A percentile compares a stretch with the other conserved stretches of the same genome.
These are phyloP conservation scores for Gambusia yucatana DNA, from an alignment of 2,797 vertebrate genomes.

Conservation along the genomic window DNA sequence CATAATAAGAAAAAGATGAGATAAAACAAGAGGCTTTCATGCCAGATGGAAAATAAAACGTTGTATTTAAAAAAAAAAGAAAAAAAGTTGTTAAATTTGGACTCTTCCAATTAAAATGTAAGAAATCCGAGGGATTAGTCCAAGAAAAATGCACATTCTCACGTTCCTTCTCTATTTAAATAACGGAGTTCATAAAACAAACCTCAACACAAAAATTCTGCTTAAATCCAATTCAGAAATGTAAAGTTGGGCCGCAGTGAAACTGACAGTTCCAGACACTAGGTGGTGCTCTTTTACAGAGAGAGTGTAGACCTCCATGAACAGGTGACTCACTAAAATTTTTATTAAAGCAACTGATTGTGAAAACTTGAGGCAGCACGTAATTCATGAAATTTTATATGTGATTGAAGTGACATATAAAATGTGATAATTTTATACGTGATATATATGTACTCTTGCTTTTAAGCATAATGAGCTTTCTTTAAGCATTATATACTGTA, in stretches of 20 bases:
- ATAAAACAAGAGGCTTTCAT: neutral
- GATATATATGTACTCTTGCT: too few relatives aligned
- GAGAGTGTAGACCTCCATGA: neutral
- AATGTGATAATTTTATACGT: too few relatives aligned
- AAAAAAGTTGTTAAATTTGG: neutral
- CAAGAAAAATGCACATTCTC: neutral
- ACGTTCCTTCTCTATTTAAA: neutral
- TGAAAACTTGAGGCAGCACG: neutral
- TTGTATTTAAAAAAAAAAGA: too few relatives aligned
- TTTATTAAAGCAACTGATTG: neutral
- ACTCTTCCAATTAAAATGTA: neutral
- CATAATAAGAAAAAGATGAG: neutral
- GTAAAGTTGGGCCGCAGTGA: neutral
- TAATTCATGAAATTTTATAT: neutral
- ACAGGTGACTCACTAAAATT: neutral
- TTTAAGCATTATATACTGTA: too few relatives aligned
- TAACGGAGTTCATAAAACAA: neutral
- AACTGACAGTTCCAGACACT: neutral
- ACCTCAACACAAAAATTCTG: neutral
- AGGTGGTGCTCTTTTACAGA: neutral
- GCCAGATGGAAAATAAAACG: neutral
- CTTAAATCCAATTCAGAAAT: neutral
- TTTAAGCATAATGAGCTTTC: too few relatives aligned
- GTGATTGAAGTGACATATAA: neutral
- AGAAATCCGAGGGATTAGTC: neutral